Percentiles rank a stretch among this genome's conserved stretches.
Evolutionary conservation across 1,140 invertebrate genomes (phyloP).

Genomic region (Listronotus oregonensis): DNA sequence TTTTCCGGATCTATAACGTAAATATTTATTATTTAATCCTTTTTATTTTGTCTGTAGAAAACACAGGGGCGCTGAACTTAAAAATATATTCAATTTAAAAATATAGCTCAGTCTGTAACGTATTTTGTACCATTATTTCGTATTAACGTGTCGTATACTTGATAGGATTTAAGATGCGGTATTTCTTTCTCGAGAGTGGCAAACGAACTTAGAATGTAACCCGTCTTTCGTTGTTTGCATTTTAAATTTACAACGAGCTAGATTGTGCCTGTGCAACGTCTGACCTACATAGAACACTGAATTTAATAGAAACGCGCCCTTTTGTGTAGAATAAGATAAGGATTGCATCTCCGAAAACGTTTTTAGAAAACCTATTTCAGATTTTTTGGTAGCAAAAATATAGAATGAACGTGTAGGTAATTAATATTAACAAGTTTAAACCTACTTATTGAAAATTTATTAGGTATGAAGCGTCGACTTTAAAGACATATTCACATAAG

Average conservation of each 20-base stretch:
- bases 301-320: constrained; percentile 14
- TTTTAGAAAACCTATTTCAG: too few relatives aligned
- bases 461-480: too few relatives aligned
- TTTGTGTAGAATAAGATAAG: neutral
- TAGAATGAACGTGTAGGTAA: constrained; percentile 35
- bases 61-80: too few relatives aligned
- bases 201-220: constrained; percentile 20
- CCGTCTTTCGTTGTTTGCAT: constrained; percentile 18
- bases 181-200: constrained; percentile 16
- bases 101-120: constrained; percentile 3
- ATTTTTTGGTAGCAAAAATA: too few relatives aligned
- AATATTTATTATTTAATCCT: too few relatives aligned
- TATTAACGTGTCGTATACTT: constrained; percentile 20
- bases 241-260: constrained; percentile 20
- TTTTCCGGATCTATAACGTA: too few relatives aligned
- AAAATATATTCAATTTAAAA: constrained; percentile 12
- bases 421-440: too few relatives aligned
- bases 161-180: constrained; percentile 23
- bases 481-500: too few relatives aligned
- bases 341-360: too few relatives aligned
- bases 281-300: constrained; percentile 16
- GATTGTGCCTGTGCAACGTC: constrained; percentile 13
- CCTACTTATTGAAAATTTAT: too few relatives aligned
- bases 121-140: constrained; percentile 13
- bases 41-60: too few relatives aligned